Evolutionary conservation across 2,888 invertebrate species (phyloP).

Genomic region (Thelaira solivaga): DNA sequence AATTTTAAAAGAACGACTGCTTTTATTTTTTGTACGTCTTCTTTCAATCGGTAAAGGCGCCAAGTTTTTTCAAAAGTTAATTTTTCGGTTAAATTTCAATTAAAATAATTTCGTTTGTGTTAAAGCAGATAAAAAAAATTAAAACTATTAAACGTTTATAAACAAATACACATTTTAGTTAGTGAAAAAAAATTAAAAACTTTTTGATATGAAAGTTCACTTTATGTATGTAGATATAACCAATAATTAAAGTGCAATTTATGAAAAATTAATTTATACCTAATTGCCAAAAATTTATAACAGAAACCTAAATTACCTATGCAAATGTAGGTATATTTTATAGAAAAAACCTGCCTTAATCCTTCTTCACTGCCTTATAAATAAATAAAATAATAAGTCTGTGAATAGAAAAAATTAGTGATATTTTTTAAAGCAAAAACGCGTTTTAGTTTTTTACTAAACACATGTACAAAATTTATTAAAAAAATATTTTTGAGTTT

Average conservation of each 20-base stretch:
- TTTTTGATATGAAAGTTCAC: too few relatives aligned
- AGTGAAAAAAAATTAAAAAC: too few relatives aligned
- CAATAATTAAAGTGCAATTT: not conserved
- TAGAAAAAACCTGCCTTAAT: conserved; percentile 44
- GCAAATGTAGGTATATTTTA: not conserved
- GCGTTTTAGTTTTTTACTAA: not conserved
- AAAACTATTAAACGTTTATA: too few relatives aligned
- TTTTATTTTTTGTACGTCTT: conserved; percentile 29
- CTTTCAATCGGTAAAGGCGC: conserved; percentile 39
- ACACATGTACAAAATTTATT: not conserved
- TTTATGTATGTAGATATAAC: too few relatives aligned
- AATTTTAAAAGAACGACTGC: conserved; percentile 24
- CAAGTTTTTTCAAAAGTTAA: conserved; percentile 16
- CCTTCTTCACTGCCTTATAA: conserved; percentile 53
- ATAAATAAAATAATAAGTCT: conserved; percentile 36
- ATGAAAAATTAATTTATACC: not conserved
- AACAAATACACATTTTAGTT: too few relatives aligned
- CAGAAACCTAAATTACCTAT: not conserved
- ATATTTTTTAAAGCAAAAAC: conserved; percentile 39
- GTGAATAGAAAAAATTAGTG: conserved; percentile 52
- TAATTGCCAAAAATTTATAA: conserved; percentile 18
- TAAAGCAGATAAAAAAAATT: not conserved
- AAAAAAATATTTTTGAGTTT: not conserved
- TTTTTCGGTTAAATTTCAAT: not conserved
- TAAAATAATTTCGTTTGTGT: not conserved